phyloP scores from a whole-genome alignment of 1,140 invertebrate genomes.

The Drosophila kurseongensis region DNA sequence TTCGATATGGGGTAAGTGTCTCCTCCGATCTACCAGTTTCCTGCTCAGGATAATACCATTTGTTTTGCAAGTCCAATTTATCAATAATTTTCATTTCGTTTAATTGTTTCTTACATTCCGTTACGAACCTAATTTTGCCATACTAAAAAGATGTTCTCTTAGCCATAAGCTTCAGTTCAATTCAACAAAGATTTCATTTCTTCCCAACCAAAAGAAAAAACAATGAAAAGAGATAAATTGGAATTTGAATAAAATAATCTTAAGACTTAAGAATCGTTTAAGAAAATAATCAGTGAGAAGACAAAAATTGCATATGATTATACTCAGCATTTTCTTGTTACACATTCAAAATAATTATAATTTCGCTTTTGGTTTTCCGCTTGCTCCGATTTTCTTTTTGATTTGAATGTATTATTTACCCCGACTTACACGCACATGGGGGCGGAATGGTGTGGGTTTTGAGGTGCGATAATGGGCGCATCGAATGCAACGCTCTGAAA shows the following conservation, averaged over 20 bases:
- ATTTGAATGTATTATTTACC: constrained; percentile 13
- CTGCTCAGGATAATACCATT: constrained; percentile 14
- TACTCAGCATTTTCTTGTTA: constrained; percentile 78
- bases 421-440: not conserved
- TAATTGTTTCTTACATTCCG: constrained; percentile 29
- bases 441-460: not conserved
- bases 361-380: constrained; percentile 26
- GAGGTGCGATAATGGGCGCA: constrained; percentile 27
- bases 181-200: constrained; percentile 46
- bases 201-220: constrained; percentile 9
- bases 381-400: constrained; percentile 28
- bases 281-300: constrained; percentile 52
- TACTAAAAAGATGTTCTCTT: constrained; percentile 61
- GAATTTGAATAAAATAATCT: constrained; percentile 55
- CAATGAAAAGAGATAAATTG: constrained; percentile 44
- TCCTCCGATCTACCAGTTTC: constrained; percentile 16
- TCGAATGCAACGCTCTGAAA: constrained; percentile 69
- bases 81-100: constrained; percentile 32
- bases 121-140: constrained; percentile 59
- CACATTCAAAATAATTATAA: constrained; percentile 42
- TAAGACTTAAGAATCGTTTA: constrained; percentile 63
- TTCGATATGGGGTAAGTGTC: constrained; percentile 48
- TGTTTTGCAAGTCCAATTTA: constrained; percentile 65
- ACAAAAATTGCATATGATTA: constrained; percentile 80
- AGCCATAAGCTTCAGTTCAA: constrained; percentile 77